Evolutionary conservation across 2,113 vertebrate genomes (phyloP).

Genomic region (Apaloderma vittatum): DNA sequence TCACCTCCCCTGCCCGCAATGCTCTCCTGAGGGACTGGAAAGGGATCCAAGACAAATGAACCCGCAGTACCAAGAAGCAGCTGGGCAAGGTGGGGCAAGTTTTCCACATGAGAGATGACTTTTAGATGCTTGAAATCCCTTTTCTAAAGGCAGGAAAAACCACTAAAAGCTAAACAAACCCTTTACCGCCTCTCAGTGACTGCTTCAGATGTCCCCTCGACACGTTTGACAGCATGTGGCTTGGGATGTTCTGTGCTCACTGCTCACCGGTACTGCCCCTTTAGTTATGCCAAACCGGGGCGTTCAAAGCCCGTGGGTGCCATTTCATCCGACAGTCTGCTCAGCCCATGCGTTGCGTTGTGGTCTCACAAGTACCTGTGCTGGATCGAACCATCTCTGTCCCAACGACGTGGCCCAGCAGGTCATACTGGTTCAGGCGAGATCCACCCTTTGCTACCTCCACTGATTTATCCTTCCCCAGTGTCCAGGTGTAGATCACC

Average conservation of each 20-base stretch:
- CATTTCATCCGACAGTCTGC: neutral
- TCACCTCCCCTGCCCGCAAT: neutral
- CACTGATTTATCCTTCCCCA: constrained; percentile 91
- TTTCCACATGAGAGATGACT: neutral
- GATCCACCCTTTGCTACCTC: constrained; percentile 96
- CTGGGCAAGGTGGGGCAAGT: neutral
- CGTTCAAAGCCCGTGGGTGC: neutral
- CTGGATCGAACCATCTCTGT: constrained; percentile 97
- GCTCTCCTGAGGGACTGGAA: constrained; percentile 13
- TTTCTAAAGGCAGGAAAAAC: neutral
- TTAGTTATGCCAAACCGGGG: rapidly evolving
- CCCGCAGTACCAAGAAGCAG: neutral
- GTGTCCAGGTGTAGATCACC: constrained; percentile 96
- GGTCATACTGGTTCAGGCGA: constrained; percentile 96
- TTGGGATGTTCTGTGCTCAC: neutral
- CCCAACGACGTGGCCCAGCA: constrained; percentile 93
- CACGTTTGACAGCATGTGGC: neutral
- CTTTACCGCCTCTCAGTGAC: neutral
- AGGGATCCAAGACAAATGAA: constrained; percentile 47
- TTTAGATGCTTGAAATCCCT: neutral
- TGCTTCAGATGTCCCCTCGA: neutral
- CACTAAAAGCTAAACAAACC: neutral
- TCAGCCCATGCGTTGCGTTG: rapidly evolving
- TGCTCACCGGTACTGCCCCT: neutral
- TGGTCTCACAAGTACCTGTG: constrained; percentile 86